Evolutionary conservation across 35 echinoderm and acorn worm species (phyloP).

Genomic region (Eucidaris tribuloides): DNA sequence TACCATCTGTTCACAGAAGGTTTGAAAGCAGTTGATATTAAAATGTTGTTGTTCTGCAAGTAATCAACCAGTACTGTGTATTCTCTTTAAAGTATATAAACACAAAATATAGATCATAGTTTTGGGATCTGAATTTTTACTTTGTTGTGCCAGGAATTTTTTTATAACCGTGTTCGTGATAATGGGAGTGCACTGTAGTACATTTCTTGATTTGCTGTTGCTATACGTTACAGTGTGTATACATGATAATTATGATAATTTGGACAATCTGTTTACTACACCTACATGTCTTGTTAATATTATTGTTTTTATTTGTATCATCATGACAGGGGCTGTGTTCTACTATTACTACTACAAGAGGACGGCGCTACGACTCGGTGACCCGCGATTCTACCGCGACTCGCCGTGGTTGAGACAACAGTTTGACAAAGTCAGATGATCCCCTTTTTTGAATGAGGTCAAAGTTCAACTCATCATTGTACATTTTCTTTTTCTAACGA

Average conservation of each 20-base stretch:
- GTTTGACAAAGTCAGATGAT: conserved; percentile 90
- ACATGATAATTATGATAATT: neutral
- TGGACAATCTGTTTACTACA: neutral
- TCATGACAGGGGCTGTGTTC: conserved; percentile 70
- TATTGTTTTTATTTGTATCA: neutral
- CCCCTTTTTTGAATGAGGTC: neutral
- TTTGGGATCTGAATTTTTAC: too few species aligned
- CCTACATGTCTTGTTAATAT: neutral
- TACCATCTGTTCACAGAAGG: too few species aligned
- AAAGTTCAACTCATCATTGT: neutral
- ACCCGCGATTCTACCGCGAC: conserved; percentile 92
- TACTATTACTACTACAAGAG: conserved; percentile 99
- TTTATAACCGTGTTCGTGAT: too few species aligned
- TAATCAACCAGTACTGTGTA: too few species aligned
- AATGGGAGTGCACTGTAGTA: too few species aligned
- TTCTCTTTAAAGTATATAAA: too few species aligned
- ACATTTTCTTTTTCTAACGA: neutral
- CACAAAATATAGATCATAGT: too few species aligned
- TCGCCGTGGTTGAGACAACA: conserved; percentile 86
- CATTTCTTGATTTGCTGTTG: too few species aligned
- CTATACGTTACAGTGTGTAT: neutral
- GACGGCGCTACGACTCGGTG: conserved; percentile 82
- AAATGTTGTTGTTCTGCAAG: too few species aligned
- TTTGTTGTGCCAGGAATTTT: too few species aligned
- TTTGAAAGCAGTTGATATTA: too few species aligned